Evolutionary conservation across 2,888 invertebrate genomes (phyloP).

Genomic region (Tryphoninae sp.): DNA sequence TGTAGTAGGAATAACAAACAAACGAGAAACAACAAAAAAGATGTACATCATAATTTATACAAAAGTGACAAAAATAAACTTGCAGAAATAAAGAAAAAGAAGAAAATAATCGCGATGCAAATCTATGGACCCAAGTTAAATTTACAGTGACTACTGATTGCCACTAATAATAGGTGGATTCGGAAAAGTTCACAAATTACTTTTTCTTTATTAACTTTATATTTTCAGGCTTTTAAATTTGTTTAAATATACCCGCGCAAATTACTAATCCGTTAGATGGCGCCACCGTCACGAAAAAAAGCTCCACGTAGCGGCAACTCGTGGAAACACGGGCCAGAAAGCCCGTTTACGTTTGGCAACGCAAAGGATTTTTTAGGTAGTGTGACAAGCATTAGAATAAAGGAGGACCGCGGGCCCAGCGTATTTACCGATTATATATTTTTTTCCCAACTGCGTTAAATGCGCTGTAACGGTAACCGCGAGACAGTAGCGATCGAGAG

Average conservation of each 20-base stretch:
- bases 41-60: constrained; percentile 64
- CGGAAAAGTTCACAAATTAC: neutral
- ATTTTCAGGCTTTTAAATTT: neutral
- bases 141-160: constrained; percentile 1
- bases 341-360: constrained; percentile 54
- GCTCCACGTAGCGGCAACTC: constrained; percentile 25
- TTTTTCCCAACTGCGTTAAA: constrained; percentile 26
- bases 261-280: neutral
- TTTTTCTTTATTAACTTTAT: neutral
- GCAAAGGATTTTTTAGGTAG: constrained; percentile 57
- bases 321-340: constrained; percentile 36
- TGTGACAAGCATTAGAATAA: constrained; percentile 61
- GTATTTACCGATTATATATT: constrained; percentile 40
- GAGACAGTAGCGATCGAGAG: constrained; percentile 11
- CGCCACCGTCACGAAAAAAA: constrained; percentile 1
- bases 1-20: constrained; percentile 56
- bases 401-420: constrained; percentile 46
- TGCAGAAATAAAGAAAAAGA: constrained; percentile 32
- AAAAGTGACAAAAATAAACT: constrained; percentile 61
- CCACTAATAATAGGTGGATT: neutral
- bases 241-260: constrained; percentile 10
- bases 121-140: neutral
- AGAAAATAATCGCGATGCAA: constrained; percentile 3
- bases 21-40: constrained; percentile 47
- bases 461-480: constrained; percentile 35